phyloP scores from a whole-genome alignment of 2,797 vertebrate genomes.

The Enteromius paludinosus region DNA sequence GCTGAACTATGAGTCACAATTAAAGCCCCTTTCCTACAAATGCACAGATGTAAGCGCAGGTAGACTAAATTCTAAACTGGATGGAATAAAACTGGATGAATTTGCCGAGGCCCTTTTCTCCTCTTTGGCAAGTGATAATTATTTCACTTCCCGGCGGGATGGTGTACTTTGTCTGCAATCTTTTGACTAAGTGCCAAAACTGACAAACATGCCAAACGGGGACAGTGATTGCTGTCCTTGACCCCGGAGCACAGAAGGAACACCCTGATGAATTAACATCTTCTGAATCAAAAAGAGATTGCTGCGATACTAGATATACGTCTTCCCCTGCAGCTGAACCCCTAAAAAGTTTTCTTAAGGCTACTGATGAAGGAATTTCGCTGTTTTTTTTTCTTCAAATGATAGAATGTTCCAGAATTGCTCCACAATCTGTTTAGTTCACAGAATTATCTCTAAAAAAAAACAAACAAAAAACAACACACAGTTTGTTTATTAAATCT shows the following conservation, averaged over 20 bases:
- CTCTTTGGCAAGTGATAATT: conserved; percentile 52
- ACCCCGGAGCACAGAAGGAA: conserved; percentile 19
- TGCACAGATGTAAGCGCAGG: background rate
- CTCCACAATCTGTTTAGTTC: conserved; percentile 1
- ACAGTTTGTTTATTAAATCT: background rate
- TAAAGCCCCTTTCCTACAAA: background rate
- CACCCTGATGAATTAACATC: conserved; percentile 3
- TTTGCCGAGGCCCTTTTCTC: conserved; percentile 36
- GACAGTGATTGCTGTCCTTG: conserved; percentile 45
- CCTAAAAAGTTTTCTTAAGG: background rate
- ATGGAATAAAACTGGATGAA: conserved; percentile 27
- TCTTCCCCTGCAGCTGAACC: background rate
- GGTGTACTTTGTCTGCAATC: conserved; percentile 57
- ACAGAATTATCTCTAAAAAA: conserved; percentile 10
- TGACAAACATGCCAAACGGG: conserved; percentile 55
- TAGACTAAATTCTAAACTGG: conserved; percentile 5
- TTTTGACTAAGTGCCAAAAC: conserved; percentile 57
- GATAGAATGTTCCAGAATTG: conserved; percentile 18
- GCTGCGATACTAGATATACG: background rate
- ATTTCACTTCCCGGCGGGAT: conserved; percentile 40
- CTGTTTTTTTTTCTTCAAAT: background rate
- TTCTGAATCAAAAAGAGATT: background rate
- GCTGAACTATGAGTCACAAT: conserved; percentile 1
- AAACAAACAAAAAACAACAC: background rate
- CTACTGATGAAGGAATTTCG: background rate